Base-by-base conservation (phyloP, 2,113 vertebrate species). In the Austrofundulus limnaeus region DNA sequence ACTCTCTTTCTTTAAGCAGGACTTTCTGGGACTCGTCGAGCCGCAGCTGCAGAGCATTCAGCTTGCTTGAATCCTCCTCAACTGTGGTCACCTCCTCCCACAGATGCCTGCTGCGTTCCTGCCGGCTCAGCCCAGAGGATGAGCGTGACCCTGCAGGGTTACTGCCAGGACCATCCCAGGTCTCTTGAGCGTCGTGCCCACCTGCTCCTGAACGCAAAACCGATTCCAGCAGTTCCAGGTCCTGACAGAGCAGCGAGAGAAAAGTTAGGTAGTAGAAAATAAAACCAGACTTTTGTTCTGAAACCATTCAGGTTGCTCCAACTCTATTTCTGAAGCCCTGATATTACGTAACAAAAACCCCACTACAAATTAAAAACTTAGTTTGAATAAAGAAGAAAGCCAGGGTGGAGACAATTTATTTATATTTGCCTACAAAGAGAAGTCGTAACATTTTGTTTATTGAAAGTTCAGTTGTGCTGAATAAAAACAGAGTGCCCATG, bases 1-100 rank as follows among this genome's bases (percentile, higher is more conserved):
- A 91, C 88, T 91, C 88, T 84, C 88, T 80, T 54, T 88, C 86
- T 45, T 87, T 89, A 69, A 85, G 72, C 61, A 89, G 78, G 86
- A 97, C 95, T 84, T 98, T 98, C 81, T 98, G 97, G 53, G 95
- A 95, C 60, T 99, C 96, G 0, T 99, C 96, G 61, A 99, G 91
- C 47, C 97, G 92, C n/a, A 98, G 94, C 78, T 96, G 95, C 24
- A 99, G 92, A 21, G 94, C 97, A 0, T 92, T 97, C 72, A 97
- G 77, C 89, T 94, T 98, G 77, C 95, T 91, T 54, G 91, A 77
- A 13, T 98, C 96, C 24, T 98, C 96, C 63, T 98, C 95, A 0
- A 84, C 14, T 4, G 83, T 1, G 1, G 88, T 82, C 28, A 93
- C 49, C 1, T 96, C 95, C 2, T 96, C 96, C 96, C 96, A 98